A percentile compares a stretch with the other conserved stretches of the same genome.
Evolutionary conservation across 2,888 invertebrate species (phyloP).

Genomic region (Drosophila meridiana): DNA sequence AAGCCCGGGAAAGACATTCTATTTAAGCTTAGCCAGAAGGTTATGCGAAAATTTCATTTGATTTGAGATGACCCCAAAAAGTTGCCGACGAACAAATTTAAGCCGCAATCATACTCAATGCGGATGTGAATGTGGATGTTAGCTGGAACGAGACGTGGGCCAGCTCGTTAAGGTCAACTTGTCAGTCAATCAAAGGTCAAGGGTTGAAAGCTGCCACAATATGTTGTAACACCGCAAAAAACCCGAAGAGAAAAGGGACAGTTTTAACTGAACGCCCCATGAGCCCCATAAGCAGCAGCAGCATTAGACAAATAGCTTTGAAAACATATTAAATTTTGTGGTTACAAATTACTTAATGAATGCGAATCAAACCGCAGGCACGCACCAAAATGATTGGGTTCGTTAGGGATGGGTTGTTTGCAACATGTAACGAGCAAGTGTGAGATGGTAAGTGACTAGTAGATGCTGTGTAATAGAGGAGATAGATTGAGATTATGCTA

Average conservation of each 20-base stretch:
- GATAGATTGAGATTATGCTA: background rate
- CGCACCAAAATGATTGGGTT: slow-evolving; percentile 14
- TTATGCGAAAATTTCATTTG: slow-evolving; percentile 46
- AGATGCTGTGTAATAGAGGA: background rate
- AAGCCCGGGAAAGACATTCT: slow-evolving; percentile 27
- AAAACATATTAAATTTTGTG: slow-evolving; percentile 76
- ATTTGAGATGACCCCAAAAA: slow-evolving; percentile 42
- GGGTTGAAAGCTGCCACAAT: slow-evolving; percentile 40
- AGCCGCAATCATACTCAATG: slow-evolving; percentile 63
- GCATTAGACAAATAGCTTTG: slow-evolving; percentile 70
- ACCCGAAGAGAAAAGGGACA: slow-evolving; percentile 49
- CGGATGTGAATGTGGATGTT: slow-evolving; percentile 30
- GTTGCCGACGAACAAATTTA: slow-evolving; percentile 65
- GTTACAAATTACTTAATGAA: slow-evolving; percentile 77
- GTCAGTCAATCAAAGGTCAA: slow-evolving; percentile 80
- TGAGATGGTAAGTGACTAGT: background rate
- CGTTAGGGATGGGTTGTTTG: slow-evolving; percentile 1
- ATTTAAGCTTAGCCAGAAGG: slow-evolving; percentile 8
- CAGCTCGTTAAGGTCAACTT: slow-evolving; percentile 70
- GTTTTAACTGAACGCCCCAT: slow-evolving; percentile 21
- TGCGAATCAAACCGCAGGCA: slow-evolving; percentile 51
- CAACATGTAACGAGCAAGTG: background rate
- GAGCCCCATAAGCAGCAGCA: slow-evolving; percentile 25
- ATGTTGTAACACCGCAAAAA: background rate
- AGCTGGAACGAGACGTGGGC: slow-evolving; percentile 10